phyloP scores from a whole-genome alignment of 2,113 vertebrate genomes.

The Anthoscopus minutus region DNA sequence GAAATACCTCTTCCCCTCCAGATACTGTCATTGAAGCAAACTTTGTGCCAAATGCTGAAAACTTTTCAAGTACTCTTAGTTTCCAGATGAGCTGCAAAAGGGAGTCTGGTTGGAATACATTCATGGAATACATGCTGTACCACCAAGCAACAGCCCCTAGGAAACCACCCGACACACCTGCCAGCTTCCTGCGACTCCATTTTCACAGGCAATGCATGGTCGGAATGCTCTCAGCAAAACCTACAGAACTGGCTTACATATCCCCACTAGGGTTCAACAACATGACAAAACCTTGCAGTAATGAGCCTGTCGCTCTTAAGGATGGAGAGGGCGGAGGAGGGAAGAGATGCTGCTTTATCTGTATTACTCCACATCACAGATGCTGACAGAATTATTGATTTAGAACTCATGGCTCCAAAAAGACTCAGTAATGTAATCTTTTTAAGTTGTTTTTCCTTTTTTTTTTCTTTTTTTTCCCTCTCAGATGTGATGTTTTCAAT shows the following conservation, averaged over 20 bases:
- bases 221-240: background rate
- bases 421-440: constrained; percentile 36
- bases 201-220: background rate
- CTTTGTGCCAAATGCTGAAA: background rate
- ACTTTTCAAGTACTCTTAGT: background rate
- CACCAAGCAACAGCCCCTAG: background rate
- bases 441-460: background rate
- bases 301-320: background rate
- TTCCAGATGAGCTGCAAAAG: background rate
- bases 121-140: background rate
- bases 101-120: background rate
- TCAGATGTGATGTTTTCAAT: constrained; percentile 41
- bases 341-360: constrained; percentile 35
- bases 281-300: background rate
- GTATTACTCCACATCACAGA: constrained; percentile 59
- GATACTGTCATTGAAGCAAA: background rate
- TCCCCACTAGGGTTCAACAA: background rate
- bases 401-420: constrained; percentile 65
- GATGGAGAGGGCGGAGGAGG: background rate
- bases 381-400: constrained; percentile 65
- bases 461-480: background rate
- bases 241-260: background rate
- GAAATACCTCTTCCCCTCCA: background rate
- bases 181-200: background rate
- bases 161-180: background rate